Evolutionary conservation across 2,888 invertebrate species (phyloP), one percentile per base, ranked within the genome.

Genomic region (Ptychoptera albimana): DNA sequence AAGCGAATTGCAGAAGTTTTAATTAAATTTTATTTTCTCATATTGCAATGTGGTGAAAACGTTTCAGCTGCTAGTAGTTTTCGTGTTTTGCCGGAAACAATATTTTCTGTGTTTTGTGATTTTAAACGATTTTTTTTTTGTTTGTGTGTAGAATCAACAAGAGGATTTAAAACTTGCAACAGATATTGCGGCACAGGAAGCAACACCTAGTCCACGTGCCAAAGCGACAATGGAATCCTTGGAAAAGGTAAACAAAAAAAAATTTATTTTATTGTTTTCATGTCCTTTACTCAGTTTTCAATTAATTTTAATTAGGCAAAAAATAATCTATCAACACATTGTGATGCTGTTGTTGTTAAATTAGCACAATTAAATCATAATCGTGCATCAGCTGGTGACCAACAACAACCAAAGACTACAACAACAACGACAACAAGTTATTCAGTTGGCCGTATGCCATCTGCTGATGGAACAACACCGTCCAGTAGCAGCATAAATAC

Each of bases 341-440:
- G 60, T 47, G 63, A 64, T 51, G 55, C 57, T 15, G 55, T 66
- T 36, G 61, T 63, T 46, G 53, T 60, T 40, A 60, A 63, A 23
- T 50, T 66, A 49, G 58, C 55, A 36, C 58, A 60, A 50, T 54
- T 64, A 44, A 60, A 55, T 36, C 29, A 35, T 34, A 42, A 42
- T 42, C 42, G 42, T 16, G 34, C 34, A 12, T 16, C 42, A 12
- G 23, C 23, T 10, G 16, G 14, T 37, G 7, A 23, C 7, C 5
- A 9, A 9, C 30, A 40, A n/a, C 4, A 9, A 16, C 9, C 12
- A 23, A 29, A 5, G n/a, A n/a, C 15, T 9, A 5, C 5, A 23
- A 5, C 5, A 23, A 23, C 23, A 23, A 23, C 23, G 23, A 23
- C 23, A 23, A 23, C 23, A 23, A 23, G 4, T 23, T 5, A 23